A percentile compares a stretch with the other conserved stretches of the same genome.
Conservation (phyloP, 2,888 invertebrate species). For the Caenorhabditis sulstoni region DNA sequence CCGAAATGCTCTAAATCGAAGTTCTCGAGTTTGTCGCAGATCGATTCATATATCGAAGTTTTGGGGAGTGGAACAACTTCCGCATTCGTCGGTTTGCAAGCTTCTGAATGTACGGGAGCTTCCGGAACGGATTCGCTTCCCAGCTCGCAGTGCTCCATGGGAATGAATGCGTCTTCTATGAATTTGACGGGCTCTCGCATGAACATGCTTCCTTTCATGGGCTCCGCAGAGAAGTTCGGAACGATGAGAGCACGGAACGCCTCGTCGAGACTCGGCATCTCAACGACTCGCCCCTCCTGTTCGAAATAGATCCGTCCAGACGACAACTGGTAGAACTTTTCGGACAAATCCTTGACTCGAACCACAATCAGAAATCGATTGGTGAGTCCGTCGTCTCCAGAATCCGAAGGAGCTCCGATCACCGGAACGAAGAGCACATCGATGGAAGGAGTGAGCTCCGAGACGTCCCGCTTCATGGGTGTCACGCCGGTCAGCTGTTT, state of each 20-base stretch:
- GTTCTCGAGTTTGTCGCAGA: not conserved
- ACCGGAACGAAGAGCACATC: slow-evolving; percentile 53
- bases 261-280: slow-evolving; percentile 41
- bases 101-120: no score
- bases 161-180: not conserved
- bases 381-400: not conserved
- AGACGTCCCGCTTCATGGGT: slow-evolving; percentile 53
- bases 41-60: not conserved
- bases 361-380: slow-evolving; percentile 52
- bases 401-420: not conserved
- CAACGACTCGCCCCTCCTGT: slow-evolving; percentile 38
- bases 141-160: not conserved
- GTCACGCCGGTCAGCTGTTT: slow-evolving; percentile 50
- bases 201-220: not conserved
- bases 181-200: not conserved
- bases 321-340: slow-evolving; percentile 55
- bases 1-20: slow-evolving; percentile 23
- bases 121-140: no score
- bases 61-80: not conserved
- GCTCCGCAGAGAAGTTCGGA: not conserved
- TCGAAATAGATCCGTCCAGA: slow-evolving; percentile 55
- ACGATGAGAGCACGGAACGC: not conserved
- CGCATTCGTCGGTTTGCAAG: not conserved
- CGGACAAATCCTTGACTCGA: slow-evolving; percentile 50
- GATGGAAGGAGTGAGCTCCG: slow-evolving; percentile 37